Base-by-base conservation (phyloP, 2,113 vertebrate genomes). In the Odocoileus virginianus region DNA sequence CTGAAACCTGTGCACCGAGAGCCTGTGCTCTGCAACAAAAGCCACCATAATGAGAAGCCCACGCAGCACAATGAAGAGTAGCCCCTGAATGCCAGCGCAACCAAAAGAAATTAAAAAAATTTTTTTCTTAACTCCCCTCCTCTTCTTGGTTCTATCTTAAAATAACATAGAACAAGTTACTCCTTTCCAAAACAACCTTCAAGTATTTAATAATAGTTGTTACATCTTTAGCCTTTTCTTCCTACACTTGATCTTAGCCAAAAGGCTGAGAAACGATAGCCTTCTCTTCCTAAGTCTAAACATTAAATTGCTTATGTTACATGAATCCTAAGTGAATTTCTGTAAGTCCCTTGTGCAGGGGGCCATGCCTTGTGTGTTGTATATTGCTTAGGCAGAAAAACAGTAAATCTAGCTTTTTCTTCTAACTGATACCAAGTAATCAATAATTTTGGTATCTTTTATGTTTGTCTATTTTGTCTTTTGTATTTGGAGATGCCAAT, bases 141-240 rank as follows among this genome's bases (percentile, higher is more conserved):
- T 93, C 43, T 71, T 87, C 52, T 94, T 92, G 33, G 47, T 92
- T 94, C 33, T 94, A 15, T 85, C 45, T 97, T 97, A 71, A 97
- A 86, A 92, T 86, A 82, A 89, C 78, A 71, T 10, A 89, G 15
- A 87, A 87, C 55, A 93, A 82, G 3, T 81, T 92, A 82, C 43
- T 94, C 45, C 45, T 93, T 94, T 76, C 52, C 5, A 55, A 67
- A n/a, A 64, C 28, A 92, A 57, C 19, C 40, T 95, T 96, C 83
- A 96, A 57, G 50, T 95, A 91, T 94, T 96, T 97, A 96, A 97
- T 71, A 83, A 64, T n/a, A 94, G 21, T 19, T 94, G 13, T 96
- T 81, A 84, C 36, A 79, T 92, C 28, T 71, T 67, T 89, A 89
- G 61, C 13, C 10, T 89, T 91, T 47, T 90, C 45, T 93, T 91